Conservation (phyloP, 2,888 invertebrate species). For the Xanthostigma xanthostigma region DNA sequence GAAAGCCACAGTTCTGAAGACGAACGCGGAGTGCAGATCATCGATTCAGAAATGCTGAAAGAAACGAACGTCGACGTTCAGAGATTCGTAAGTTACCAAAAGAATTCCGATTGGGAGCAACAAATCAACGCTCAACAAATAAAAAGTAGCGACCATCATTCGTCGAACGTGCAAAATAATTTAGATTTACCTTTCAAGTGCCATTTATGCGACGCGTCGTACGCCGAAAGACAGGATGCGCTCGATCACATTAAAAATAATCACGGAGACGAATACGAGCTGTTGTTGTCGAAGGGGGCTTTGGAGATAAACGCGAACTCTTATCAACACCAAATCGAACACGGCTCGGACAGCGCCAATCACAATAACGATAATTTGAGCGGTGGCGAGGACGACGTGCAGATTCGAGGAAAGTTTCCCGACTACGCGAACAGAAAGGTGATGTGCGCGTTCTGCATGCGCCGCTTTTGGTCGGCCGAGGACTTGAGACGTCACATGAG, state of each 20-base stretch:
- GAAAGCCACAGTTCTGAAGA: constrained; percentile 29
- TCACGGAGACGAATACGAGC: constrained; percentile 65
- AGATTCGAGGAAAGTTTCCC: constrained; percentile 64
- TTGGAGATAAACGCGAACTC: constrained; percentile 42
- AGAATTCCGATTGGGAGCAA: constrained; percentile 14
- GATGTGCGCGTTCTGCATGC: constrained; percentile 82
- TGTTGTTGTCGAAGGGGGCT: constrained; percentile 70
- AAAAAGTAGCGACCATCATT: constrained; percentile 16
- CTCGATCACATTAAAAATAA: constrained; percentile 63
- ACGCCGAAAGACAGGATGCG: constrained; percentile 62
- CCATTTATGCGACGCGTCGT: constrained; percentile 81
- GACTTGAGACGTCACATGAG: constrained; percentile 87
- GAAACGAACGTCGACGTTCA: constrained; percentile 17
- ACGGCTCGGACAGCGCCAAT: constrained; percentile 10
- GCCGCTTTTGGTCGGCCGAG: constrained; percentile 90
- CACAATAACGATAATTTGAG: constrained; percentile 21
- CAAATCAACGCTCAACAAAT: constrained; percentile 12
- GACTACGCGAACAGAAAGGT: constrained; percentile 80
- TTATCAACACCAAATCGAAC: constrained; percentile 17
- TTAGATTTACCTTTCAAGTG: constrained; percentile 77
- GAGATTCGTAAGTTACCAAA: constrained; percentile 20
- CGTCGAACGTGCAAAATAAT: constrained; percentile 20
- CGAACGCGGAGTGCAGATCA: constrained; percentile 18
- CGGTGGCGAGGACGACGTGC: constrained; percentile 48
- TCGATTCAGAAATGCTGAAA: constrained; percentile 16